phyloP scores from a whole-genome alignment of 2,113 vertebrate genomes.

The Rattus rattus region DNA sequence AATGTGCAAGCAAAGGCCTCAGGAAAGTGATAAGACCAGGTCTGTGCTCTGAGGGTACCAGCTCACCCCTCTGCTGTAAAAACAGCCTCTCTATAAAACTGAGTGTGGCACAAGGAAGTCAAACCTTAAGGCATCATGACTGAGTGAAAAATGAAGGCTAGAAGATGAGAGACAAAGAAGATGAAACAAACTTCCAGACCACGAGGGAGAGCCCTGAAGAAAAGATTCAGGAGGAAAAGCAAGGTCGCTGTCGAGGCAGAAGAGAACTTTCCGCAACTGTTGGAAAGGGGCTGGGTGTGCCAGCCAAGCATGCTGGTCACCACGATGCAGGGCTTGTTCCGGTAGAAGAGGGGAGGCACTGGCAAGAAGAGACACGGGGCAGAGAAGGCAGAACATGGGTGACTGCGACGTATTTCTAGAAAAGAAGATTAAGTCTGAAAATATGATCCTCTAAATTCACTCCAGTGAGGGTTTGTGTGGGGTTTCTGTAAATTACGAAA shows the following conservation, averaged over 20 bases:
- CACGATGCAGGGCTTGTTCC: rapidly evolving
- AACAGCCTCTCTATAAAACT: rapidly evolving
- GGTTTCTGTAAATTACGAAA: neutral
- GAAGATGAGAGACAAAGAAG: neutral
- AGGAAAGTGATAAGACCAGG: neutral
- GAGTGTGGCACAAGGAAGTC: neutral
- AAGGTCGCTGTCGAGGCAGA: neutral
- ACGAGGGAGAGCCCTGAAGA: neutral
- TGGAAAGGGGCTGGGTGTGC: neutral
- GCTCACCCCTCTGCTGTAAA: rapidly evolving
- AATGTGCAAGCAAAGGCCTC: neutral
- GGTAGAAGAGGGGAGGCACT: neutral
- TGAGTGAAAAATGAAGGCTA: neutral
- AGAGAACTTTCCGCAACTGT: neutral
- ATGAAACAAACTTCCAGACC: neutral
- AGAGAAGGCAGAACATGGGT: rapidly evolving
- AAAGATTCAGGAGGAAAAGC: neutral
- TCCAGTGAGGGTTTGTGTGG: neutral
- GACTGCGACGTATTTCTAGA: rapidly evolving
- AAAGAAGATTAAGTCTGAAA: neutral
- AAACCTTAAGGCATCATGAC: neutral
- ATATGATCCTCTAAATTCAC: neutral
- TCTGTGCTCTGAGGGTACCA: rapidly evolving
- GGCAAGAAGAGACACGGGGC: neutral
- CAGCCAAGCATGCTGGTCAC: neutral